These are phyloP conservation scores for Notoglanidium macrostoma DNA, from an alignment of 2,797 vertebrate species.

Conservation along the genomic window DNA sequence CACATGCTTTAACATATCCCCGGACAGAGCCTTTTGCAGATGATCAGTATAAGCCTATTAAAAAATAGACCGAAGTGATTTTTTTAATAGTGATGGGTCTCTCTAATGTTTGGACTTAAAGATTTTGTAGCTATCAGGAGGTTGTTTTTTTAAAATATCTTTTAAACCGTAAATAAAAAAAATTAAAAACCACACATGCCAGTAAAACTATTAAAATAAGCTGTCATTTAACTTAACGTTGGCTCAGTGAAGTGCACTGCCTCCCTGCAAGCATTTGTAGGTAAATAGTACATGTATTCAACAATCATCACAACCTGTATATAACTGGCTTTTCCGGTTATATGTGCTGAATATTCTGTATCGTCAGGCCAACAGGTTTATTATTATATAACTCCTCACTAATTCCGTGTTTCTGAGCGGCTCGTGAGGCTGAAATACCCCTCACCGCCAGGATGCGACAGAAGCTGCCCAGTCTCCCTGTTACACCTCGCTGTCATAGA, in stretches of 20 bases:
- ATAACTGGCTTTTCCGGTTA: not conserved
- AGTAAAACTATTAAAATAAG: not conserved
- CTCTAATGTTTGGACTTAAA: not conserved
- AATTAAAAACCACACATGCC: not conserved
- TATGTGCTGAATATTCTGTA: not conserved
- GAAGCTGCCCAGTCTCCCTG: not conserved
- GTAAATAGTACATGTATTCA: not conserved
- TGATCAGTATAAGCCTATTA: not conserved
- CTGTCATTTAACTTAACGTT: not conserved
- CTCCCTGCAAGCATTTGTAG: not conserved
- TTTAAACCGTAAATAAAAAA: not conserved
- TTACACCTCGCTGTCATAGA: not conserved
- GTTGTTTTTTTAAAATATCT: not conserved
- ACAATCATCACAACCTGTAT: not conserved
- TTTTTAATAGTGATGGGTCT: not conserved
- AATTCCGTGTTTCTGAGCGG: not conserved
- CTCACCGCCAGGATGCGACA: conserved; percentile 1
- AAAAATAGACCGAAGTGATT: not conserved
- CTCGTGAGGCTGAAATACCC: not conserved
- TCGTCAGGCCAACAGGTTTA: not conserved
- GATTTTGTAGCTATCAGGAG: not conserved
- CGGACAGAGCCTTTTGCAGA: not conserved
- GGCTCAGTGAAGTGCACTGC: not conserved
- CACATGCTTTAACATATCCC: not conserved
- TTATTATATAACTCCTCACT: not conserved